phyloP scores from a whole-genome alignment of 2,113 vertebrate genomes.

The Charadrius vociferus region DNA sequence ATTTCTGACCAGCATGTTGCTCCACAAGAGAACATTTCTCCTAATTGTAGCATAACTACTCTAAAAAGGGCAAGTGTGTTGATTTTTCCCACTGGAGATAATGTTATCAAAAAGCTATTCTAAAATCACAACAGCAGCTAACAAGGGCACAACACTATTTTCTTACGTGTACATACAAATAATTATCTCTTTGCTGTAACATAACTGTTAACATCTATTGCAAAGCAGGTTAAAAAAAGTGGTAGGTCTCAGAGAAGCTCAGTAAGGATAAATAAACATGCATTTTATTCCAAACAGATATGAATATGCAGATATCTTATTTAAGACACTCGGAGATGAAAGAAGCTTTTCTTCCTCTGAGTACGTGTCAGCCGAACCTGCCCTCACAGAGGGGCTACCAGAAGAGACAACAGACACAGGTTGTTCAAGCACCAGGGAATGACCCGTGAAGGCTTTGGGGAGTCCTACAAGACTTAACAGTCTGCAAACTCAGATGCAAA shows the following conservation, averaged over 20 bases:
- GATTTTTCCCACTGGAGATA: background rate
- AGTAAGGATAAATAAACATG: background rate
- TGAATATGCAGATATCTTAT: background rate
- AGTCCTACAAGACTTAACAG: background rate
- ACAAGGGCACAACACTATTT: background rate
- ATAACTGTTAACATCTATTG: background rate
- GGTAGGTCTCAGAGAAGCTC: background rate
- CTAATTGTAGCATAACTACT: background rate
- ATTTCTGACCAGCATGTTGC: background rate
- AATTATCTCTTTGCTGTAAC: background rate
- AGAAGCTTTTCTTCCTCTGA: background rate
- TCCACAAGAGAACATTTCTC: background rate
- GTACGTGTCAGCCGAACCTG: background rate
- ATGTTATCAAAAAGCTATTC: background rate
- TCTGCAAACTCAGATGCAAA: background rate
- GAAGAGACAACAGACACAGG: background rate
- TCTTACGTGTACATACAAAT: background rate
- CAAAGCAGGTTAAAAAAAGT: background rate
- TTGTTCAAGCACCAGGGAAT: background rate
- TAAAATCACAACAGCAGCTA: background rate
- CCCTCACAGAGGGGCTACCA: background rate
- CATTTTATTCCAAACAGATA: background rate
- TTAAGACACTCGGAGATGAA: background rate
- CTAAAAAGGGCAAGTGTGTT: background rate
- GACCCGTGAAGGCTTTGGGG: background rate